Percentiles rank a stretch among this genome's conserved stretches.
Evolutionary conservation across 2,113 vertebrate genomes (phyloP).

Genomic region (Thamnaconus septentrionalis): DNA sequence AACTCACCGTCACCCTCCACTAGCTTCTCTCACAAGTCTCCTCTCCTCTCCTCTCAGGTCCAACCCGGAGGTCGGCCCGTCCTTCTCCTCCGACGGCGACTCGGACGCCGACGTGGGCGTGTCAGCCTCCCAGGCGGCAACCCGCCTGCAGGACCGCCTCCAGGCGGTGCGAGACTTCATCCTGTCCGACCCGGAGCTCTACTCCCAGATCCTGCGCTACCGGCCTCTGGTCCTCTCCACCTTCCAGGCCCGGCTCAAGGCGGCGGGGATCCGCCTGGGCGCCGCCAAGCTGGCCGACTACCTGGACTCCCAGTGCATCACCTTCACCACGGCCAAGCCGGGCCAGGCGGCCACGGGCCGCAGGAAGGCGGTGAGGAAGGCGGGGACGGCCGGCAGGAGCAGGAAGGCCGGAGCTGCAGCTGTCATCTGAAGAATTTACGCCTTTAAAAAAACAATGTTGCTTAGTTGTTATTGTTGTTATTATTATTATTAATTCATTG

Average conservation of each 20-base stretch:
- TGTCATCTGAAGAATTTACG: no score
- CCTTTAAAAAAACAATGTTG: slow-evolving; percentile 16
- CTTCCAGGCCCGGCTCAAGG: slow-evolving; percentile 82
- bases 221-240: slow-evolving; percentile 85
- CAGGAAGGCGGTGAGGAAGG: slow-evolving; percentile 7
- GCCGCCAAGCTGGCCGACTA: slow-evolving; percentile 85
- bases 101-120: slow-evolving; percentile 75
- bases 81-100: slow-evolving; percentile 71
- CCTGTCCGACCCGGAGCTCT: slow-evolving; percentile 75
- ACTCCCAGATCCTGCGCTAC: slow-evolving; percentile 84
- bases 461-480: neutral
- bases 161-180: slow-evolving; percentile 82
- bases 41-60: slow-evolving; percentile 46
- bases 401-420: slow-evolving; percentile 25
- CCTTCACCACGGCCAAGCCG: slow-evolving; percentile 85
- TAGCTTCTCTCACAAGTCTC: neutral
- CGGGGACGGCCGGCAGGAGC: neutral
- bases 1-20: no score
- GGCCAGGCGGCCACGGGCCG: slow-evolving; percentile 64
- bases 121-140: slow-evolving; percentile 78
- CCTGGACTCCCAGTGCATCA: slow-evolving; percentile 90
- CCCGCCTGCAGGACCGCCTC: slow-evolving; percentile 70
- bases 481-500: slow-evolving; percentile 4
- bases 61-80: slow-evolving; percentile 75
- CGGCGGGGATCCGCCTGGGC: slow-evolving; percentile 82